Evolutionary conservation across 2,888 invertebrate genomes (phyloP).

Genomic region (Autographa pulchrina): DNA sequence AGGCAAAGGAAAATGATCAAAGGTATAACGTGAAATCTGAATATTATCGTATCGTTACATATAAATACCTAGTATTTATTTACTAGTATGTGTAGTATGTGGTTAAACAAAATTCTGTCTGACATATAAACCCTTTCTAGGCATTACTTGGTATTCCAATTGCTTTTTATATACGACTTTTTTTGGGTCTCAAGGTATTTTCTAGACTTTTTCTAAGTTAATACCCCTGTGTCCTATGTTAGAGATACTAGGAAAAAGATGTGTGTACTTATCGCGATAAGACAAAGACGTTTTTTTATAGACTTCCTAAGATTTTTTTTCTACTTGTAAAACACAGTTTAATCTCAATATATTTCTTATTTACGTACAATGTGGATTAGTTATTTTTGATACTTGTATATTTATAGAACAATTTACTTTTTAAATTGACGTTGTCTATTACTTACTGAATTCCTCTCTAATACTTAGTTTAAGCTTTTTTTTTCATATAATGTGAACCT

Average conservation of each 20-base stretch:
- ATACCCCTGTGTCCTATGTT: background rate
- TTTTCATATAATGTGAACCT: too few species aligned
- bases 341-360: too few species aligned
- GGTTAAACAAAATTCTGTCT: background rate
- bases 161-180: background rate
- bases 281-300: background rate
- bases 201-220: background rate
- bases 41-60: constrained; percentile 27
- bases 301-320: too few species aligned
- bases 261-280: background rate
- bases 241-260: background rate
- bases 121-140: background rate
- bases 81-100: constrained; percentile 12
- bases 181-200: background rate
- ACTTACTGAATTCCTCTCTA: too few species aligned
- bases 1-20: constrained; percentile 29
- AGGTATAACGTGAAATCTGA: constrained; percentile 19
- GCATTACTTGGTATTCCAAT: background rate
- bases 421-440: too few species aligned
- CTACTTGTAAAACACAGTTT: too few species aligned
- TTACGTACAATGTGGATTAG: too few species aligned
- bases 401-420: too few species aligned
- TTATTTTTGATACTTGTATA: too few species aligned
- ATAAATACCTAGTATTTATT: constrained; percentile 9
- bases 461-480: too few species aligned